These are phyloP conservation scores for Zygogramma bicolorata DNA, from an alignment of 2,888 invertebrate genomes.

Conservation along the genomic window DNA sequence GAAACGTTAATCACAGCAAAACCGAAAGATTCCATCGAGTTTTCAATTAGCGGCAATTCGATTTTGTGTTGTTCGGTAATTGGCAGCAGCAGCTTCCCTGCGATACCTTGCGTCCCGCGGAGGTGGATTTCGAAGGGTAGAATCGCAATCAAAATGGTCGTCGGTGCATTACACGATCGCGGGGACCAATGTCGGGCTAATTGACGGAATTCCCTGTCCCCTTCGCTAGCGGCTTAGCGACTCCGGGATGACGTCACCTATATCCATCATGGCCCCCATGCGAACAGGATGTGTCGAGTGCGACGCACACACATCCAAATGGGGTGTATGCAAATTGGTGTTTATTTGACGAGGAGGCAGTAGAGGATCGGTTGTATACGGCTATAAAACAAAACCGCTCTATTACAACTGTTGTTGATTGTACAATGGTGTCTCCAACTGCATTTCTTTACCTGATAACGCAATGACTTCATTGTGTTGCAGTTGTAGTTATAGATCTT, in stretches of 20 bases:
- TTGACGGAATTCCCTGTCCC: constrained; percentile 58
- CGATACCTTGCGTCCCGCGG: constrained; percentile 34
- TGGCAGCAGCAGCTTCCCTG: constrained; percentile 26
- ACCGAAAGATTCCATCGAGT: constrained; percentile 24
- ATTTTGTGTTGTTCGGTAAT: constrained; percentile 20
- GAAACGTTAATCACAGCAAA: not conserved
- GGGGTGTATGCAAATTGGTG: not conserved
- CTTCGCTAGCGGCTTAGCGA: constrained; percentile 55
- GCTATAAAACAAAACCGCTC: too few relatives aligned
- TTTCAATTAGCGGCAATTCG: constrained; percentile 32
- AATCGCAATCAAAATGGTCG: not conserved
- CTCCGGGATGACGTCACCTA: constrained; percentile 37
- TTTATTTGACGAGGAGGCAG: not conserved
- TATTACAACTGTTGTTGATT: too few relatives aligned
- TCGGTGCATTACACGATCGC: not conserved
- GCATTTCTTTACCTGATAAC: too few relatives aligned
- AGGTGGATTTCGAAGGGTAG: constrained; percentile 34
- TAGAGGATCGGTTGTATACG: not conserved
- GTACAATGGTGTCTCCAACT: too few relatives aligned
- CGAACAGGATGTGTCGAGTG: constrained; percentile 24
- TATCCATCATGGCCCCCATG: constrained; percentile 41
- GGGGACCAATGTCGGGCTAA: constrained; percentile 53
- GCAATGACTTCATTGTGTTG: too few relatives aligned
- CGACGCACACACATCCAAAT: not conserved
- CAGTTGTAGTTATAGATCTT: too few relatives aligned